Conservation (phyloP, 2,888 invertebrate genomes). For the Deladenus siricidicola region DNA sequence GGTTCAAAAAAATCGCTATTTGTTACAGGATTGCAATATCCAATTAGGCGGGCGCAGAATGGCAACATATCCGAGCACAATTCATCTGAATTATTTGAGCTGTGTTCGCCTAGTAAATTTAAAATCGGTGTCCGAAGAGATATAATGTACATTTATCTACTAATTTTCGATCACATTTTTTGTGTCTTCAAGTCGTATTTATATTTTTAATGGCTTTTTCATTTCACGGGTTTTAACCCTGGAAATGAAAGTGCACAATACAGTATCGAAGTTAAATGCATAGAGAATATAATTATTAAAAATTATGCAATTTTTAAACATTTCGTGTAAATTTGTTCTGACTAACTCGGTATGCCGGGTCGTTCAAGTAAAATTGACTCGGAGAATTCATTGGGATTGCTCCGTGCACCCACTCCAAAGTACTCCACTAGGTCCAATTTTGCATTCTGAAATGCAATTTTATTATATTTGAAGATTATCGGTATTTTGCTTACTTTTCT, state of each 20-base stretch:
- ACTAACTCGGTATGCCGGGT: too few relatives aligned
- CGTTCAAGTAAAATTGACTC: too few relatives aligned
- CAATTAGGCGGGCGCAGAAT: conserved; percentile 22
- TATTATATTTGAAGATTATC: neutral
- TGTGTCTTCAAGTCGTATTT: neutral
- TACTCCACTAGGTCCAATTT: conserved; percentile 24
- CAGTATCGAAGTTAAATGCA: too few relatives aligned
- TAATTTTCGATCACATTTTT: neutral
- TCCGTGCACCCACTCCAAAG: conserved; percentile 21
- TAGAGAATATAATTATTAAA: too few relatives aligned
- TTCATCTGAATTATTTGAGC: neutral
- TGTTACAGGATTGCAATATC: conserved; percentile 19
- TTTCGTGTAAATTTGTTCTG: too few relatives aligned
- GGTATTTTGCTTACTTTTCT: conserved; percentile 11
- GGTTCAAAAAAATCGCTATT: neutral
- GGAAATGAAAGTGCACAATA: too few relatives aligned
- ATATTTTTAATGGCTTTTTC: too few relatives aligned
- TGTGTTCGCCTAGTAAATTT: neutral
- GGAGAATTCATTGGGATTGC: neutral
- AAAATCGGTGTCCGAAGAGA: too few relatives aligned
- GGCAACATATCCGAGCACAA: conserved; percentile 23
- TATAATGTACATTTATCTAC: too few relatives aligned
- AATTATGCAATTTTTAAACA: too few relatives aligned
- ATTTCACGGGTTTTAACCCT: too few relatives aligned
- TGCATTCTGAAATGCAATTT: neutral